These are phyloP conservation scores for Drosophila sp. DNA, from an alignment of 1,140 invertebrate genomes.

Conservation along the genomic window DNA sequence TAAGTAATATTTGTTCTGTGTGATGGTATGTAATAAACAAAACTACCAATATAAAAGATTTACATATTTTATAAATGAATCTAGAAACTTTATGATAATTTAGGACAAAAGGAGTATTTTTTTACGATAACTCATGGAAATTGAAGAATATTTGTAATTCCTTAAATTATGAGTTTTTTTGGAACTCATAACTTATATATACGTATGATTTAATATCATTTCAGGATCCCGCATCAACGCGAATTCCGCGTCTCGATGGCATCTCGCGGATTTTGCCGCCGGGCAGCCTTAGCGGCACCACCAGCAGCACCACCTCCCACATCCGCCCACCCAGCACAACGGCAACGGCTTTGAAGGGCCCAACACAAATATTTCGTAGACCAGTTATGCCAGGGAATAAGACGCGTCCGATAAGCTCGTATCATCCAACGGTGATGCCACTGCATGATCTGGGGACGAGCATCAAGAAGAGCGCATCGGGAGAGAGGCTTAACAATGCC, in stretches of 20 bases:
- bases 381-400: constrained; percentile 40
- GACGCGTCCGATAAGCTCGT: constrained; percentile 56
- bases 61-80: no score
- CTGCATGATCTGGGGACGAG: constrained; percentile 55
- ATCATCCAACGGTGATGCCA: constrained; percentile 47
- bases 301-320: constrained; percentile 52
- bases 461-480: constrained; percentile 75
- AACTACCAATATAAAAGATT: no score
- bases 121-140: no score
- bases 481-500: constrained; percentile 70
- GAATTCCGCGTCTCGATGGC: constrained; percentile 78
- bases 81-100: no score
- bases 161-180: no score
- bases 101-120: no score
- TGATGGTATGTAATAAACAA: no score
- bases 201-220: constrained; percentile 26
- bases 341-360: constrained; percentile 20
- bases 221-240: constrained; percentile 71
- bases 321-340: constrained; percentile 59
- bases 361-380: constrained; percentile 63
- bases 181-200: no score
- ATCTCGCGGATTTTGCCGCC: constrained; percentile 73
- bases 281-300: constrained; percentile 51
- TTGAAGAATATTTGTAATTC: no score
- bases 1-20: no score